These are phyloP conservation scores for Protaetia brevitarsis DNA, from an alignment of 1,140 invertebrate species.

Conservation along the genomic window DNA sequence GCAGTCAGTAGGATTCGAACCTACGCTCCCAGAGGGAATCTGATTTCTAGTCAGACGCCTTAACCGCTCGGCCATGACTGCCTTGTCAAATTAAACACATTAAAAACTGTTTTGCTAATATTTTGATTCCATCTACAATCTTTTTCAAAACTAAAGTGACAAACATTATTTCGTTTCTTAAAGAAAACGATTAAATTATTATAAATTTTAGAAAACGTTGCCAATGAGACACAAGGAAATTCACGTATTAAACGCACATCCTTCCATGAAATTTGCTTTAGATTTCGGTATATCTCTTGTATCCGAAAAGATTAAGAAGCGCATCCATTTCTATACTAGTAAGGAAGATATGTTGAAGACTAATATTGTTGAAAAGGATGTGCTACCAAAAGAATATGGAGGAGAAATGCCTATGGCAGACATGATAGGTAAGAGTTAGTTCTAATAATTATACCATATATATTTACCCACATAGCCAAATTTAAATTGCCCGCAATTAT, in stretches of 20 bases:
- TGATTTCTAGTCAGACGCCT: slow-evolving; percentile 84
- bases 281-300: slow-evolving; percentile 79
- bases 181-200: slow-evolving; percentile 24
- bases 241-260: slow-evolving; percentile 72
- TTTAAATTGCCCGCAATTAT: too few relatives aligned
- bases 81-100: slow-evolving; percentile 41
- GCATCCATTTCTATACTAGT: slow-evolving; percentile 67
- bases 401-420: slow-evolving; percentile 75
- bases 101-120: too few relatives aligned
- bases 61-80: slow-evolving; percentile 83
- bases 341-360: slow-evolving; percentile 56
- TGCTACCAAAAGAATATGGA: slow-evolving; percentile 79
- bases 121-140: too few relatives aligned
- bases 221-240: slow-evolving; percentile 83
- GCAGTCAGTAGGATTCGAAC: slow-evolving; percentile 83
- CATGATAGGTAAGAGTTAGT: slow-evolving; percentile 68
- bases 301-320: slow-evolving; percentile 75
- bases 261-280: slow-evolving; percentile 72
- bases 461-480: too few relatives aligned
- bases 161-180: background rate
- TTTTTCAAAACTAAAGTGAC: too few relatives aligned
- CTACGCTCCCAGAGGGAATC: slow-evolving; percentile 82
- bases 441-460: too few relatives aligned
- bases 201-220: slow-evolving; percentile 66
- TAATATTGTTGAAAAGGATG: slow-evolving; percentile 58